phyloP scores from a whole-genome alignment of 2,113 vertebrate species.

The Perca flavescens region DNA sequence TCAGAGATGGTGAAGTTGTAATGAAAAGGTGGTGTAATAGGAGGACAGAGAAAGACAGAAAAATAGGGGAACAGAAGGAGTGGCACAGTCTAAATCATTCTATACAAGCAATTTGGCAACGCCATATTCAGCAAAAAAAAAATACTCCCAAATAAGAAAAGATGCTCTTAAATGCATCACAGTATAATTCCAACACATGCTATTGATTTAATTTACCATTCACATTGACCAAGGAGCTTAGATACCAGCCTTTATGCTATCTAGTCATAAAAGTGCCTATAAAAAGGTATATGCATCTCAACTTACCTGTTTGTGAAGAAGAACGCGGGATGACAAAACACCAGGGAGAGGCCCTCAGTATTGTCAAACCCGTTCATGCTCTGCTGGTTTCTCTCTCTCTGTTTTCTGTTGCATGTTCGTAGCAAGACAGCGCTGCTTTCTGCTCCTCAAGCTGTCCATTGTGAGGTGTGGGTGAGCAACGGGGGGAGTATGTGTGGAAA shows the following conservation, averaged over 20 bases:
- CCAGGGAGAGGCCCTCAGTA: constrained; percentile 16
- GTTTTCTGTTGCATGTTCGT: constrained; percentile 64
- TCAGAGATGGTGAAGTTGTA: constrained; percentile 16
- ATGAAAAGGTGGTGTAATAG: not conserved
- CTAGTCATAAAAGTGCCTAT: constrained; percentile 1
- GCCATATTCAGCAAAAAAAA: constrained; percentile 24
- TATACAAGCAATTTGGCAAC: not conserved
- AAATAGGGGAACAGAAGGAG: not conserved
- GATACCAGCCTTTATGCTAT: not conserved
- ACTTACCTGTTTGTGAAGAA: constrained; percentile 49
- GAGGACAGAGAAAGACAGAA: not conserved
- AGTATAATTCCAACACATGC: not conserved
- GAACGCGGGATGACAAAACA: not conserved
- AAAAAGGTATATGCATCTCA: constrained; percentile 17
- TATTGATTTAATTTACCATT: not conserved
- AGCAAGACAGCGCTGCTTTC: constrained; percentile 48
- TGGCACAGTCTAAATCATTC: not conserved
- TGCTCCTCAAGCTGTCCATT: constrained; percentile 60
- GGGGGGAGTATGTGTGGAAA: constrained; percentile 61
- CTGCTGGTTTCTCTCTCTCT: constrained; percentile 3
- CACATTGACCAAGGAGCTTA: not conserved
- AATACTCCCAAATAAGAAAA: constrained; percentile 19
- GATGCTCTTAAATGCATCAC: not conserved
- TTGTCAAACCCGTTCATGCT: not conserved
- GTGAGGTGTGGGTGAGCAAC: constrained; percentile 56